Evolutionary conservation across 2,888 invertebrate species (phyloP).

Genomic region (Nomada fucata): DNA sequence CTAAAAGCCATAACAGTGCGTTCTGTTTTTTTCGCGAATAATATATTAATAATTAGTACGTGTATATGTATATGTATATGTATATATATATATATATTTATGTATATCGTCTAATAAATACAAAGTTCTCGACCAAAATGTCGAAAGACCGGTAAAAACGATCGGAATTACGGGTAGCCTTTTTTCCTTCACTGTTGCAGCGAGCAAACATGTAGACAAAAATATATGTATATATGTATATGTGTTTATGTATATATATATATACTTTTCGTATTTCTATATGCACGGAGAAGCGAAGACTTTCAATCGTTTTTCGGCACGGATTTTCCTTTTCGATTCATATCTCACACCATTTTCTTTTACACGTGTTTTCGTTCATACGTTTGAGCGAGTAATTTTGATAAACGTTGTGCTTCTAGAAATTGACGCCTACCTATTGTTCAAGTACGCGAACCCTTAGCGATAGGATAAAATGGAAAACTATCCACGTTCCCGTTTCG

Average conservation of each 20-base stretch:
- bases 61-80: constrained; percentile 15
- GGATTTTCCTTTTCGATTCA: constrained; percentile 34
- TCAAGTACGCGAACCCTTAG: neutral
- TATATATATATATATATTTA: constrained; percentile 26
- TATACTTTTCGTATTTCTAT: constrained; percentile 24
- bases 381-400: neutral
- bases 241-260: constrained; percentile 17
- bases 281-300: constrained; percentile 52
- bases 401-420: neutral
- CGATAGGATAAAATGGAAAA: neutral
- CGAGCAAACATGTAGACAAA: constrained; percentile 56
- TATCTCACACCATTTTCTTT: neutral
- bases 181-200: constrained; percentile 21
- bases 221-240: constrained; percentile 46
- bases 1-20: constrained; percentile 60
- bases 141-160: constrained; percentile 54
- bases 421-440: no score
- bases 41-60: constrained; percentile 26
- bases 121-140: constrained; percentile 45
- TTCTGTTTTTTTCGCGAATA: constrained; percentile 28
- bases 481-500: neutral
- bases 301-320: constrained; percentile 52
- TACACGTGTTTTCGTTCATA: constrained; percentile 17
- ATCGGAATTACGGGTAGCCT: constrained; percentile 41
- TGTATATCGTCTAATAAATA: constrained; percentile 43